These are phyloP conservation scores for Stenolophus ochropezus DNA, from an alignment of 2,888 invertebrate species.

Conservation along the genomic window DNA sequence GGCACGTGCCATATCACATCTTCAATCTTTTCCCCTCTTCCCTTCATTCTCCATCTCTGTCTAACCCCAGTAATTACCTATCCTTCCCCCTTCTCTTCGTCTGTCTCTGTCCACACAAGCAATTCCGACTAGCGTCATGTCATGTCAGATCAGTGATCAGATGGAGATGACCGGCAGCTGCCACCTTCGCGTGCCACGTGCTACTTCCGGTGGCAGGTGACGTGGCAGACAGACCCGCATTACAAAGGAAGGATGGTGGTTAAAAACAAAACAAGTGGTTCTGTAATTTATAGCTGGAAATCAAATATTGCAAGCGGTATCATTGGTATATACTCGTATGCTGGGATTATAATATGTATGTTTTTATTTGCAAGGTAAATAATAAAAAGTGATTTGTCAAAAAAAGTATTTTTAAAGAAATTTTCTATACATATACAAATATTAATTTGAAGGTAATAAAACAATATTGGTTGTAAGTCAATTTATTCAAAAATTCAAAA, in stretches of 20 bases:
- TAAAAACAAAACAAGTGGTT: neutral
- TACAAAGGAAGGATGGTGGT: neutral
- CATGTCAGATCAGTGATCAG: neutral
- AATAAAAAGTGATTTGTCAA: too few species aligned
- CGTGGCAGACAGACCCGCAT: conserved; percentile 12
- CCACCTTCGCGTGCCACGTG: conserved; percentile 24
- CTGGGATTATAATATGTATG: too few species aligned
- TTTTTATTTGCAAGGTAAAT: too few species aligned
- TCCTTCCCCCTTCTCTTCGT: neutral
- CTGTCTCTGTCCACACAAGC: neutral
- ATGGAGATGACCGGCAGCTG: conserved; percentile 3
- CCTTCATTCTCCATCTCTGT: neutral
- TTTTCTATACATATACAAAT: too few species aligned
- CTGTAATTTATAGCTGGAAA: neutral
- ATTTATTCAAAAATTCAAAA: too few species aligned
- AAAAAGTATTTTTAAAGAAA: too few species aligned
- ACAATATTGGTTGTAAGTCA: too few species aligned
- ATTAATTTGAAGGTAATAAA: too few species aligned
- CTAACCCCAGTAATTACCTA: neutral
- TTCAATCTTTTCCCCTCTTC: neutral
- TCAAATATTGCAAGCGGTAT: too few species aligned
- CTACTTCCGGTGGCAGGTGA: conserved; percentile 27
- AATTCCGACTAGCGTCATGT: neutral
- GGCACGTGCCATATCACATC: neutral
- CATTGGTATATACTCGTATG: too few species aligned